Evolutionary conservation across 2,888 invertebrate genomes (phyloP), one percentile per base, ranked within the genome.

Genomic region (Frankliniella fusca): DNA sequence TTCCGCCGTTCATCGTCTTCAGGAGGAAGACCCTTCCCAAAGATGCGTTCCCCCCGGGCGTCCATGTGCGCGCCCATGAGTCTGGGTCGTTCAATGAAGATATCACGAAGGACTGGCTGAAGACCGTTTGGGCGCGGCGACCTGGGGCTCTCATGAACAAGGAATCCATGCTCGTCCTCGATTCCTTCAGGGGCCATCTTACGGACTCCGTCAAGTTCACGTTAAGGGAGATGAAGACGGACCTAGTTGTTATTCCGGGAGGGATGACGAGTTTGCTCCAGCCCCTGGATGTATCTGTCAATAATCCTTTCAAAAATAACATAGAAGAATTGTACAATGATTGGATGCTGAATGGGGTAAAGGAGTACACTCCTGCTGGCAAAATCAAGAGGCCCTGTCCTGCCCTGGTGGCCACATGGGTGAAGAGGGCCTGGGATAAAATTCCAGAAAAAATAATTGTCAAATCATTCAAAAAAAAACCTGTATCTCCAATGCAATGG

Each of bases 191-290:
- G n/a, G 82, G 83, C 10, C 83, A 84, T 50, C 79, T 81, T 12
- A 84, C 82, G 76, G 79, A 48, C 38, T 18, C 27, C 20, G 81
- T 84, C 20, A 83, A 83, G 27, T n/a, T 54, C 27, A 27, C 65
- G 20, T 61, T 83, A 23, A 11, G 65, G 49, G 65, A 20, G 65
- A 15, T 48, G 27, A 81, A 81, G 23, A 80, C 82, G 18, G 83
- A 83, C 54, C 76, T 81, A n/a, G 83, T 83, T 54, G 27, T 84
- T 27, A 84, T 84, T 28, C 83, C 83, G 48, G 81, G 82, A 54
- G 83, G 81, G 65, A 84, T 83, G 83, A 83, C 83, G 23, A 80
- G 61, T n/a, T 48, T 81, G 70, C 65, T 83, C 8, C 84, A 84
- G 80, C 50, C 81, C 38, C 83, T 83, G 8, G 83, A 83, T 28